Percentiles rank a stretch among this genome's conserved stretches.
phyloP scores from a whole-genome alignment of 2,797 vertebrate species.

The Sandelia bainsii region DNA sequence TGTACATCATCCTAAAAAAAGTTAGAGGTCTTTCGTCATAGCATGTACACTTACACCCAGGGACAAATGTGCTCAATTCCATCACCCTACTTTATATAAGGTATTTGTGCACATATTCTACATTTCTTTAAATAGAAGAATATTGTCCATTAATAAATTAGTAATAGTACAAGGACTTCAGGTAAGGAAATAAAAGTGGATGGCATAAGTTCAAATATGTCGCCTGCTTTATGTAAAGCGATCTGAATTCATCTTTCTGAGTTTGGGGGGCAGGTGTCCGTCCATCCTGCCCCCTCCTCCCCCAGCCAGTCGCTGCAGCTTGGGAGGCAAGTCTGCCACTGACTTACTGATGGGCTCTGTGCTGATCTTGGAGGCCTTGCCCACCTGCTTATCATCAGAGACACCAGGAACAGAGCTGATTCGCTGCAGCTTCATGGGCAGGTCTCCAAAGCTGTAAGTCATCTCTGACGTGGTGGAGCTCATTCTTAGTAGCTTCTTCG shows the following conservation, averaged over 20 bases:
- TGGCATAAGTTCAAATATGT: conserved; percentile 65
- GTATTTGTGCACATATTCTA: conserved; percentile 79
- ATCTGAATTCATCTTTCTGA: conserved; percentile 99
- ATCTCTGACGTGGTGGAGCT: conserved; percentile 99
- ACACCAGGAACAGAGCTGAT: conserved; percentile 99
- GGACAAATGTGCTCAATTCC: conserved; percentile 81
- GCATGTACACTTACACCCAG: conserved; percentile 83
- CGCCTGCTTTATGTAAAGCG: conserved; percentile 91
- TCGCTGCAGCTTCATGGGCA: conserved; percentile 98
- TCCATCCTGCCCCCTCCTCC: conserved; percentile 91
- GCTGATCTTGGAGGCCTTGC: conserved; percentile 91
- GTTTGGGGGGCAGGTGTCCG: conserved; percentile 95
- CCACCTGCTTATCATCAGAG: conserved; percentile 93
- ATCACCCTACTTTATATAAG: conserved; percentile 79
- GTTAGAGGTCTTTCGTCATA: conserved; percentile 79
- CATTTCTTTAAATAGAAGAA: conserved; percentile 82
- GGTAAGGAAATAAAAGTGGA: conserved; percentile 50
- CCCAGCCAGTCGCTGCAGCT: conserved; percentile 95
- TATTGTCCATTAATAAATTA: conserved; percentile 82
- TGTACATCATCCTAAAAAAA: conserved; percentile 84
- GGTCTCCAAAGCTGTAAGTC: conserved; percentile 96
- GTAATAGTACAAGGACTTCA: conserved; percentile 73
- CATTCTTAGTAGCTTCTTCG: conserved; percentile 97
- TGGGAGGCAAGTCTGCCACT: conserved; percentile 97
- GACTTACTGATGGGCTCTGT: conserved; percentile 97